Conservation (phyloP, 2,888 invertebrate genomes). For the Drosophila kanekoi region DNA sequence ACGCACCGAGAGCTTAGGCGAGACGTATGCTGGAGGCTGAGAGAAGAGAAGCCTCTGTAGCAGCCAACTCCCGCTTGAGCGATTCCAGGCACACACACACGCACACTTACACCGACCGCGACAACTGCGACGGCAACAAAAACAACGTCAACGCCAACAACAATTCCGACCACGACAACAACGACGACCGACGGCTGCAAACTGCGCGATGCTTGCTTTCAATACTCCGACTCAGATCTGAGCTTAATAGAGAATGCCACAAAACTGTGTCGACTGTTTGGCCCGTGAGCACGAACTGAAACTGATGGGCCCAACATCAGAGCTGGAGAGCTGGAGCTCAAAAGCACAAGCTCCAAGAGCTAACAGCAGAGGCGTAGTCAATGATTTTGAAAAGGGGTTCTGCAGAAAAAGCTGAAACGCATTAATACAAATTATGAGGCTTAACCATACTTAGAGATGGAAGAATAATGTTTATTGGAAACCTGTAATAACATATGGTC, state of each 20-base stretch:
- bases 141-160: constrained; percentile 5
- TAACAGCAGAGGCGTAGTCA: constrained; percentile 21
- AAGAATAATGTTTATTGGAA: neutral
- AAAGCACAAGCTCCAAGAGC: constrained; percentile 49
- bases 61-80: constrained; percentile 62
- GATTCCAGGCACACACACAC: constrained; percentile 63
- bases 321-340: constrained; percentile 59
- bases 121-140: constrained; percentile 33
- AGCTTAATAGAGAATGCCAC: constrained; percentile 24
- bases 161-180: constrained; percentile 60
- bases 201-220: constrained; percentile 53
- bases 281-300: constrained; percentile 68
- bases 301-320: constrained; percentile 45
- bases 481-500: neutral
- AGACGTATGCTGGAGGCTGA: constrained; percentile 55
- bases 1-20: constrained; percentile 62
- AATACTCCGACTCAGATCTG: constrained; percentile 38
- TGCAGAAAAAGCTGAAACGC: neutral
- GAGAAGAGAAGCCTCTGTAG: constrained; percentile 35
- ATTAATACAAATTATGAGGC: neutral
- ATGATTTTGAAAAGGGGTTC: neutral
- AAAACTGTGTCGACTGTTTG: constrained; percentile 65
- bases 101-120: constrained; percentile 24
- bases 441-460: neutral
- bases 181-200: constrained; percentile 56